Percentiles rank a stretch among this genome's conserved stretches.
Evolutionary conservation across 1,140 invertebrate species (phyloP).

Genomic region (Ceratina australensis): DNA sequence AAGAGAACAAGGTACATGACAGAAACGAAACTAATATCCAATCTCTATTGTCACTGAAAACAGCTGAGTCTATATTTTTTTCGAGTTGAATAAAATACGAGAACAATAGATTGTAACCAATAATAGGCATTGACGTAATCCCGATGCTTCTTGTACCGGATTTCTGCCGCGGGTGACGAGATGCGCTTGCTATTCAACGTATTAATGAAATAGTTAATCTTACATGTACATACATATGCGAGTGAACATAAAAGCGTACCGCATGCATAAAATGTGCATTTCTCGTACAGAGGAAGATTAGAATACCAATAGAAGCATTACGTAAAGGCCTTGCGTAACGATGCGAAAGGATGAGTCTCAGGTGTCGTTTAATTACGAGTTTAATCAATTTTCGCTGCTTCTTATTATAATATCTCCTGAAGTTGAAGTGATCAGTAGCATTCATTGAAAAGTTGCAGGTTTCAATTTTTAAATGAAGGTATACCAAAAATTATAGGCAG

Average conservation of each 20-base stretch:
- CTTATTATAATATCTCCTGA: background rate
- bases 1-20: background rate
- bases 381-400: background rate
- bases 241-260: background rate
- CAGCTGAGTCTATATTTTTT: background rate
- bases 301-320: constrained; percentile 36
- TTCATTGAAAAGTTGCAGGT: too few species aligned
- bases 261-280: background rate
- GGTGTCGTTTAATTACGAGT: constrained; percentile 18
- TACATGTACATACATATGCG: too few species aligned
- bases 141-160: background rate
- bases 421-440: too few species aligned
- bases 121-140: background rate
- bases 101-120: background rate
- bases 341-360: background rate
- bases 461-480: too few species aligned
- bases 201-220: constrained; percentile 13
- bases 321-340: constrained; percentile 30
- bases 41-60: background rate
- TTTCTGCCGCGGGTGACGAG: background rate
- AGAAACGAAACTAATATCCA: background rate
- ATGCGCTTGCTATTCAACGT: constrained; percentile 1
- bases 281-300: constrained; percentile 5
- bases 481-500: too few species aligned
- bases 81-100: background rate